phyloP scores from a whole-genome alignment of 2,888 invertebrate genomes.

The Pseudeuparius sepicola region DNA sequence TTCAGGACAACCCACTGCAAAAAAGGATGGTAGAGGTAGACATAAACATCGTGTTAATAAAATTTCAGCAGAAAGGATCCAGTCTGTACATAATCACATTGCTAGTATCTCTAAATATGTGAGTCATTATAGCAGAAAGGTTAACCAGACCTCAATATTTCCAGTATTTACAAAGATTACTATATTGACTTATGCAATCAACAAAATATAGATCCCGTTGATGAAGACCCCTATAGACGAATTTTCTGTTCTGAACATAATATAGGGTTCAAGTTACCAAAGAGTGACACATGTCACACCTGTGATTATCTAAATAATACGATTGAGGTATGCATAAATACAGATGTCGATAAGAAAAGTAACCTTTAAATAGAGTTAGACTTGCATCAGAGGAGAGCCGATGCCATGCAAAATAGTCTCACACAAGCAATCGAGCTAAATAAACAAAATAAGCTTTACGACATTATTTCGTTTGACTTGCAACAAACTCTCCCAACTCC shows the following conservation, averaged over 20 bases:
- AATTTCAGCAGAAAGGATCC: slow-evolving; percentile 10
- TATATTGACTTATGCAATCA: slow-evolving; percentile 19
- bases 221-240: slow-evolving; percentile 16
- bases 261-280: slow-evolving; percentile 23
- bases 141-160: slow-evolving; percentile 19
- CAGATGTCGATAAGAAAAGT: neutral
- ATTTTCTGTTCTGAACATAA: slow-evolving; percentile 21
- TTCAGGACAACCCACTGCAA: too few species aligned
- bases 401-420: slow-evolving; percentile 17
- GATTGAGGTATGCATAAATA: neutral
- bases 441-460: too few species aligned
- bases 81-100: slow-evolving; percentile 19
- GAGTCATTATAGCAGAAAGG: too few species aligned
- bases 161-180: slow-evolving; percentile 18
- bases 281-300: slow-evolving; percentile 21
- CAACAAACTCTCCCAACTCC: too few species aligned
- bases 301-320: too few species aligned
- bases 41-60: slow-evolving; percentile 17
- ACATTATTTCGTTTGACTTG: slow-evolving; percentile 21
- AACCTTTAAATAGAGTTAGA: slow-evolving; percentile 11
- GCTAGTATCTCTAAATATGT: slow-evolving; percentile 17
- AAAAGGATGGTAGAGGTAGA: slow-evolving; percentile 9
- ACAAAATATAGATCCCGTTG: slow-evolving; percentile 15
- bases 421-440: slow-evolving; percentile 9
- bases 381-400: slow-evolving; percentile 15